These are phyloP conservation scores for Dascillus cervinus DNA, from an alignment of 2,888 invertebrate genomes.

Conservation along the genomic window DNA sequence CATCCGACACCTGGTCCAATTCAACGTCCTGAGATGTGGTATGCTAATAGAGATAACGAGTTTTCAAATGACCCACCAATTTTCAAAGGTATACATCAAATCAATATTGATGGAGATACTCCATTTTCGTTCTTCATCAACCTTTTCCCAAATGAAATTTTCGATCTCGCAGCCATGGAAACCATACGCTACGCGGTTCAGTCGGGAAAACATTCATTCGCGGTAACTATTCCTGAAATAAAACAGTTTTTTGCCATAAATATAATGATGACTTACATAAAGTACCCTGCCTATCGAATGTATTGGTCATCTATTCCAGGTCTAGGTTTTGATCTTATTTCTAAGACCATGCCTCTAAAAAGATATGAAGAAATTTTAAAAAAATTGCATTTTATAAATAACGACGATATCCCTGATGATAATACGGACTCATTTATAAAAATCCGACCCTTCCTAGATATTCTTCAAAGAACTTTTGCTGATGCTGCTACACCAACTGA, in stretches of 20 bases:
- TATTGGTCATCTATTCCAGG: conserved; percentile 11
- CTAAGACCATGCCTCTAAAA: conserved; percentile 13
- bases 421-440: conserved; percentile 16
- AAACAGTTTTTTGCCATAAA: conserved; percentile 14
- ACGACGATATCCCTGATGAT: conserved; percentile 8
- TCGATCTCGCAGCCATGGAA: conserved; percentile 8
- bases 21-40: not conserved
- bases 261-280: conserved; percentile 15
- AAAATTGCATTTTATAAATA: conserved; percentile 14
- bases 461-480: conserved; percentile 8
- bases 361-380: conserved; percentile 14
- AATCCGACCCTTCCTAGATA: conserved; percentile 10
- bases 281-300: conserved; percentile 10
- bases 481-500: conserved; percentile 11
- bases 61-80: not conserved
- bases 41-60: conserved; percentile 1
- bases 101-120: conserved; percentile 4
- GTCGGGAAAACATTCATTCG: conserved; percentile 5
- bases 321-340: conserved; percentile 11
- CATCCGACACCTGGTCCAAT: not conserved
- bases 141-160: conserved; percentile 12
- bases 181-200: conserved; percentile 12
- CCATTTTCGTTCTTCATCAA: conserved; percentile 10
- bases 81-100: not conserved
- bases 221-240: conserved; percentile 6